Conservation (phyloP, 1,140 invertebrate species). For the Calycopis cecrops region DNA sequence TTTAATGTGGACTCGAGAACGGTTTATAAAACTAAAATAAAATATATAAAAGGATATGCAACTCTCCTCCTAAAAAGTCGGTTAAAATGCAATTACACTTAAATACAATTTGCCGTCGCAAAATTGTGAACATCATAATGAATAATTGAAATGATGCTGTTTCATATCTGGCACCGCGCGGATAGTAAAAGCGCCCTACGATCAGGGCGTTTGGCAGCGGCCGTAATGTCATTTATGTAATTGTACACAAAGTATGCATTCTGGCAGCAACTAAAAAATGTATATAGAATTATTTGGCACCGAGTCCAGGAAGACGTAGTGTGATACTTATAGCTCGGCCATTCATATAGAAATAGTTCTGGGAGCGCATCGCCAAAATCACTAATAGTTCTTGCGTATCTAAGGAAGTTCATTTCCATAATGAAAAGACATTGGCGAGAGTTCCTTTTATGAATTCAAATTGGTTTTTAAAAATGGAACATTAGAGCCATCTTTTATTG, state of each 20-base stretch:
- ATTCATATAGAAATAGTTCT: slow-evolving; percentile 49
- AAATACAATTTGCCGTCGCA: slow-evolving; percentile 1
- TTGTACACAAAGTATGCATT: slow-evolving; percentile 22
- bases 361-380: slow-evolving; percentile 17
- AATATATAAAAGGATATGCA: no score
- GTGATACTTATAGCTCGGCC: slow-evolving; percentile 28
- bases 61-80: no score
- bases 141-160: slow-evolving; percentile 5
- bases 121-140: slow-evolving; percentile 1
- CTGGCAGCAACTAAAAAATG: slow-evolving; percentile 18
- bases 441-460: neutral
- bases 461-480: neutral
- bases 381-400: slow-evolving; percentile 16
- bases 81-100: no score
- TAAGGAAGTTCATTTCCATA: slow-evolving; percentile 14
- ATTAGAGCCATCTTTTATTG: slow-evolving; percentile 1
- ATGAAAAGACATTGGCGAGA: slow-evolving; percentile 4
- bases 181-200: slow-evolving; percentile 2
- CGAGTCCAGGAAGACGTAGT: slow-evolving; percentile 15
- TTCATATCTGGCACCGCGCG: neutral
- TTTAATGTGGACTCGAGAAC: no score
- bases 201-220: slow-evolving; percentile 1
- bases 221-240: slow-evolving; percentile 10
- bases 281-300: slow-evolving; percentile 23
- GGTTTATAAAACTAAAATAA: no score